These are phyloP conservation scores for Bombyx huttoni DNA, from an alignment of 2,888 invertebrate species.

Conservation along the genomic window DNA sequence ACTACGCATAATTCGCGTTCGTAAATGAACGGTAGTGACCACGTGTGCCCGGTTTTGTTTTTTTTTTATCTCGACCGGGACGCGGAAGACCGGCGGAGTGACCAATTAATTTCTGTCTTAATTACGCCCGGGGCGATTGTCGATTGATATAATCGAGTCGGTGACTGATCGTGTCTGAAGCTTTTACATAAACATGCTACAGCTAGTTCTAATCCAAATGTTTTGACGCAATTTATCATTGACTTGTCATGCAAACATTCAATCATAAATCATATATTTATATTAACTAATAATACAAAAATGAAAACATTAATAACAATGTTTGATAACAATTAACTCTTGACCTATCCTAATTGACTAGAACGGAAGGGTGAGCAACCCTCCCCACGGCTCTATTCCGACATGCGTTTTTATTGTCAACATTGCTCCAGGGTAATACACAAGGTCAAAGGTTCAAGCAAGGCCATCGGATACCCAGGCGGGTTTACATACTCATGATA, in stretches of 20 bases:
- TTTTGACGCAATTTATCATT: too few relatives aligned
- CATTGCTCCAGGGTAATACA: not conserved
- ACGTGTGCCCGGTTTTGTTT: constrained; percentile 64
- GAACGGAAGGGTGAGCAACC: not conserved
- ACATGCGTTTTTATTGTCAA: not conserved
- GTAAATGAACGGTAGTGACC: constrained; percentile 73
- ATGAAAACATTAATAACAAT: not conserved
- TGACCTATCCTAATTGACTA: not conserved
- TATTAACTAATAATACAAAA: not conserved
- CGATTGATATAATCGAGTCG: not conserved
- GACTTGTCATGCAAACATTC: too few relatives aligned
- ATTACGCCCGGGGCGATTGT: constrained; percentile 36
- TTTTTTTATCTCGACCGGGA: constrained; percentile 32
- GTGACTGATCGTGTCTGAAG: too few relatives aligned
- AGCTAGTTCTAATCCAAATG: too few relatives aligned
- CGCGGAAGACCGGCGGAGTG: constrained; percentile 61
- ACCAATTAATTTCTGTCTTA: constrained; percentile 62
- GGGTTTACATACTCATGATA: too few relatives aligned
- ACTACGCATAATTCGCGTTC: constrained; percentile 72
- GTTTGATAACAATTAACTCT: not conserved
- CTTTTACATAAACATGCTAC: too few relatives aligned
- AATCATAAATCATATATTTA: not conserved
- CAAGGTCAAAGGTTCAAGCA: not conserved
- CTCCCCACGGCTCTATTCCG: not conserved
- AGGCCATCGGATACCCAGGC: not conserved